Conservation (phyloP, 2,888 invertebrate genomes). For the Nymphalis urticae region DNA sequence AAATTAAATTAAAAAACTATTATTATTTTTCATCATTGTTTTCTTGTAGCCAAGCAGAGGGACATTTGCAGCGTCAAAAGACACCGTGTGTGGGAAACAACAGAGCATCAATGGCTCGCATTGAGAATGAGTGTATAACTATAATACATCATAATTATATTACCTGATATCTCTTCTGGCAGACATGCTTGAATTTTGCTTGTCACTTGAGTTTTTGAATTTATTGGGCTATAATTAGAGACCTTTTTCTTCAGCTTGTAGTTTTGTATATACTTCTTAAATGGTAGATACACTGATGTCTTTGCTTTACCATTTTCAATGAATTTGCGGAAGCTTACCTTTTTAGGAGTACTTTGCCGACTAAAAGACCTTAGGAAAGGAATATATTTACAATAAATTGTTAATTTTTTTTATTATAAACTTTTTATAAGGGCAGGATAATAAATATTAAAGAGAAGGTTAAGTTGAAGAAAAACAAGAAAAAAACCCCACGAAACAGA, state of each 20-base stretch:
- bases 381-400: neutral
- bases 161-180: slow-evolving; percentile 67
- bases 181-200: slow-evolving; percentile 62
- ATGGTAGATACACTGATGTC: slow-evolving; percentile 84
- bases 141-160: slow-evolving; percentile 9
- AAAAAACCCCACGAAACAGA: slow-evolving; percentile 16
- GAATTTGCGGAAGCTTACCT: slow-evolving; percentile 72
- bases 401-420: neutral
- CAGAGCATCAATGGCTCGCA: too few relatives aligned
- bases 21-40: too few relatives aligned
- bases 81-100: too few relatives aligned
- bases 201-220: slow-evolving; percentile 62
- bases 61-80: too few relatives aligned
- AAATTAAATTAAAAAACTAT: neutral
- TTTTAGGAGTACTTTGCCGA: slow-evolving; percentile 74
- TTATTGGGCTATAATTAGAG: slow-evolving; percentile 66
- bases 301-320: slow-evolving; percentile 73
- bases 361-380: slow-evolving; percentile 59
- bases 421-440: neutral
- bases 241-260: slow-evolving; percentile 70
- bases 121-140: too few relatives aligned
- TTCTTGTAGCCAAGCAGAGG: too few relatives aligned
- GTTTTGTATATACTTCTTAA: slow-evolving; percentile 76
- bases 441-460: neutral
- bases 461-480: neutral